A percentile compares a stretch with the other conserved stretches of the same genome.
Conservation (phyloP, 2,797 vertebrate species). For the Aplochiton taeniatus region DNA sequence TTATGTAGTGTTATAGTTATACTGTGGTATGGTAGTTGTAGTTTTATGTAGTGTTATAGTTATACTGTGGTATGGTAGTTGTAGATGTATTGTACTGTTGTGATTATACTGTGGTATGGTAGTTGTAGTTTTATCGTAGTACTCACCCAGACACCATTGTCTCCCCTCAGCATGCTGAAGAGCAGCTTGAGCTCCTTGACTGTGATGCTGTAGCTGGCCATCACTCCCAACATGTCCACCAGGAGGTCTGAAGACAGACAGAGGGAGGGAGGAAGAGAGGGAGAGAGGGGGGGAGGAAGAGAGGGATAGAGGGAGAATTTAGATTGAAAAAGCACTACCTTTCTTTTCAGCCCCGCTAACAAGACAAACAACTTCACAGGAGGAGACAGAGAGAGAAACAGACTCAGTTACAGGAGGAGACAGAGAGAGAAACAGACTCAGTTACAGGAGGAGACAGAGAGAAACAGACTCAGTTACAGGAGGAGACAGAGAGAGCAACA, state of each 20-base stretch:
- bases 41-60: too few species aligned
- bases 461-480: too few species aligned
- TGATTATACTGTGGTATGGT: neutral
- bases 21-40: too few species aligned
- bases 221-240: conserved; percentile 98
- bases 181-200: conserved; percentile 98
- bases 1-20: too few species aligned
- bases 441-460: too few species aligned
- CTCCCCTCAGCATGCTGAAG: conserved; percentile 98
- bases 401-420: too few species aligned
- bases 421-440: too few species aligned
- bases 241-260: conserved; percentile 84
- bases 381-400: conserved; percentile 4
- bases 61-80: too few species aligned
- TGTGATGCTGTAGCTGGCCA: conserved; percentile 99
- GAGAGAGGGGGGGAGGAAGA: neutral
- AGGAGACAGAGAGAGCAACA: too few species aligned
- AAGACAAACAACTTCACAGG: conserved; percentile 7
- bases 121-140: conserved; percentile 31
- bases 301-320: neutral
- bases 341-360: too few species aligned
- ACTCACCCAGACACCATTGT: conserved; percentile 96
- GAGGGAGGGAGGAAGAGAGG: conserved; percentile 7
- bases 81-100: too few species aligned
- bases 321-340: conserved; percentile 16